These are phyloP conservation scores for Brassicogethes aeneus DNA, from an alignment of 2,888 invertebrate genomes.

Conservation along the genomic window DNA sequence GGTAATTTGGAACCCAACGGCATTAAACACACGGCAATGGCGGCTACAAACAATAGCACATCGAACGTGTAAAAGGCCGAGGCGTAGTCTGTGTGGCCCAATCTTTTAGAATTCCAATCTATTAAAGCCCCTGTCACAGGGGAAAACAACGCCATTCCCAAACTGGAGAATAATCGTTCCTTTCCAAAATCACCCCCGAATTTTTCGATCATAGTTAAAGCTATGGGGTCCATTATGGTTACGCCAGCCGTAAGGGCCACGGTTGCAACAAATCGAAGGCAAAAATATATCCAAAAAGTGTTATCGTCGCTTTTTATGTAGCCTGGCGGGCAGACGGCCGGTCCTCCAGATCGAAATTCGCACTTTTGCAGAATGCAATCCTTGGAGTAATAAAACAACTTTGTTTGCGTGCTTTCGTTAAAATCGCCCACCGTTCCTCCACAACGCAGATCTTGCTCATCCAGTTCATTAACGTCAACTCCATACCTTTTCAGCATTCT, in stretches of 20 bases:
- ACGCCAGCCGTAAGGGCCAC: slow-evolving; percentile 78
- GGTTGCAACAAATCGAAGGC: slow-evolving; percentile 68
- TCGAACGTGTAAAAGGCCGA: slow-evolving; percentile 83
- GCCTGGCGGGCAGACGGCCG: slow-evolving; percentile 70
- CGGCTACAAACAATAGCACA: slow-evolving; percentile 60
- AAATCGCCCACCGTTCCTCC: slow-evolving; percentile 62
- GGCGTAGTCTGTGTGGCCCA: slow-evolving; percentile 74
- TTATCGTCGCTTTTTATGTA: slow-evolving; percentile 68
- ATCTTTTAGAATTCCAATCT: slow-evolving; percentile 57
- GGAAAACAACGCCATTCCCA: slow-evolving; percentile 76
- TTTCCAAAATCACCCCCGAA: slow-evolving; percentile 76
- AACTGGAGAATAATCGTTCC: slow-evolving; percentile 69
- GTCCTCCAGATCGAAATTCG: slow-evolving; percentile 64
- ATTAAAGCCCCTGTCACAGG: slow-evolving; percentile 72
- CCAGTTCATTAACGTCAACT: slow-evolving; percentile 64
- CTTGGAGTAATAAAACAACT: slow-evolving; percentile 52
- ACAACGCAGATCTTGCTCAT: slow-evolving; percentile 65
- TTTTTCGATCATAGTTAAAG: slow-evolving; percentile 75
- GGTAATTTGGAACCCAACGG: slow-evolving; percentile 69
- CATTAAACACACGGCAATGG: slow-evolving; percentile 67
- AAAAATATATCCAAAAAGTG: slow-evolving; percentile 77
- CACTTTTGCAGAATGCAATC: slow-evolving; percentile 73
- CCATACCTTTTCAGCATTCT: slow-evolving; percentile 54
- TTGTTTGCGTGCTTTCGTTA: slow-evolving; percentile 53
- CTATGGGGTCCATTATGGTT: slow-evolving; percentile 82